A percentile compares a stretch with the other conserved stretches of the same genome.
Evolutionary conservation across 2,888 invertebrate species (phyloP).

Genomic region (Iphiclides podalirius): DNA sequence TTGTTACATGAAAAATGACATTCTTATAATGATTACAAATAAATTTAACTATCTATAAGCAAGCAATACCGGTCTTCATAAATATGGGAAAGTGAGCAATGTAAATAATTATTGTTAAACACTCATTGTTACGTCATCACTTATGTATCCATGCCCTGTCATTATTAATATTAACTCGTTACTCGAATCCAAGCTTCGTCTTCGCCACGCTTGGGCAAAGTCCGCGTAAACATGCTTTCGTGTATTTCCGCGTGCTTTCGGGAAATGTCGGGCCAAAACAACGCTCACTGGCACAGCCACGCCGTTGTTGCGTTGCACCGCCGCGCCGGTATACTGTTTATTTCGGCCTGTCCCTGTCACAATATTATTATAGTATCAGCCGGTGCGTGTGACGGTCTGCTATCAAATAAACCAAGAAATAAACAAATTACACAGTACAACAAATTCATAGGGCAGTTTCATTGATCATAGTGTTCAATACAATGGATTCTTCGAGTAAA

Average conservation of each 20-base stretch:
- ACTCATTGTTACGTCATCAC: too few species aligned
- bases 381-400: slow-evolving; percentile 47
- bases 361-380: slow-evolving; percentile 54
- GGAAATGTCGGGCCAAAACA: slow-evolving; percentile 63
- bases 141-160: too few species aligned
- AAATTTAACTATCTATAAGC: too few species aligned
- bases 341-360: slow-evolving; percentile 47
- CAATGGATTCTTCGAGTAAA: slow-evolving; percentile 63
- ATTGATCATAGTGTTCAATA: slow-evolving; percentile 7
- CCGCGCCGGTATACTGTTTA: slow-evolving; percentile 34
- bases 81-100: too few species aligned
- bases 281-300: slow-evolving; percentile 35
- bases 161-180: too few species aligned
- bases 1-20: too few species aligned
- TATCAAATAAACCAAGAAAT: slow-evolving; percentile 3
- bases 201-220: slow-evolving; percentile 42
- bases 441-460: background rate
- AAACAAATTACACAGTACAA: background rate
- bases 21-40: too few species aligned
- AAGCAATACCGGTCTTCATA: too few species aligned
- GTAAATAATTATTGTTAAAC: too few species aligned
- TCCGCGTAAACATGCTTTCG: slow-evolving; percentile 57
- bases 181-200: too few species aligned
- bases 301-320: slow-evolving; percentile 29
- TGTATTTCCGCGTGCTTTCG: slow-evolving; percentile 56